Conservation (phyloP, 2,888 invertebrate genomes). For the Drosophila maculinotata region DNA sequence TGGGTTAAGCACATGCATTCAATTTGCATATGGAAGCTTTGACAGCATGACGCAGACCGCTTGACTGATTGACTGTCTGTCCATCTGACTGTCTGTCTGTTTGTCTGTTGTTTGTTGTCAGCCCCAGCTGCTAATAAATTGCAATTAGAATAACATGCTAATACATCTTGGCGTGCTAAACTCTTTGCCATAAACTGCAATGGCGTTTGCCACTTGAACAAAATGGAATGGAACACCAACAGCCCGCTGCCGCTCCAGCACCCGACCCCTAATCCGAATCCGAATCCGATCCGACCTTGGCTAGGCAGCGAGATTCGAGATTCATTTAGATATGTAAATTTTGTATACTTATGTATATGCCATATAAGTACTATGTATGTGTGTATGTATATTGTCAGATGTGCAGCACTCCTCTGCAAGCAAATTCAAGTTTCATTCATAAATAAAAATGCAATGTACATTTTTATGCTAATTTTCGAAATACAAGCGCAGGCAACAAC, state of each 20-base stretch:
- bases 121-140: conserved; percentile 63
- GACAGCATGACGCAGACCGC: conserved; percentile 60
- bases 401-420: conserved; percentile 31
- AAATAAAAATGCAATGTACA: conserved; percentile 64
- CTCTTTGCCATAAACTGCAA: conserved; percentile 69
- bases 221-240: conserved; percentile 17
- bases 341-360: conserved; percentile 29
- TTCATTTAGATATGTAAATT: conserved; percentile 23
- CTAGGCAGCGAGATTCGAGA: conserved; percentile 32
- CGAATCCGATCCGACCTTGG: conserved; percentile 58
- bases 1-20: conserved; percentile 74
- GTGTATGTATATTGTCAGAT: conserved; percentile 24
- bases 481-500: conserved; percentile 41
- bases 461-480: conserved; percentile 67
- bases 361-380: conserved; percentile 5
- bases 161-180: conserved; percentile 68
- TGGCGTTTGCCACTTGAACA: conserved; percentile 34
- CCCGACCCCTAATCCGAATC: not conserved
- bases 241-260: no score
- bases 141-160: conserved; percentile 80
- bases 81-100: conserved; percentile 2
- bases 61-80: conserved; percentile 59
- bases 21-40: conserved; percentile 72
- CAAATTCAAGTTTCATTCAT: conserved; percentile 66
- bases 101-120: not conserved